These are phyloP conservation scores for Cinara cedri DNA, from an alignment of 2,888 invertebrate genomes.

Conservation along the genomic window DNA sequence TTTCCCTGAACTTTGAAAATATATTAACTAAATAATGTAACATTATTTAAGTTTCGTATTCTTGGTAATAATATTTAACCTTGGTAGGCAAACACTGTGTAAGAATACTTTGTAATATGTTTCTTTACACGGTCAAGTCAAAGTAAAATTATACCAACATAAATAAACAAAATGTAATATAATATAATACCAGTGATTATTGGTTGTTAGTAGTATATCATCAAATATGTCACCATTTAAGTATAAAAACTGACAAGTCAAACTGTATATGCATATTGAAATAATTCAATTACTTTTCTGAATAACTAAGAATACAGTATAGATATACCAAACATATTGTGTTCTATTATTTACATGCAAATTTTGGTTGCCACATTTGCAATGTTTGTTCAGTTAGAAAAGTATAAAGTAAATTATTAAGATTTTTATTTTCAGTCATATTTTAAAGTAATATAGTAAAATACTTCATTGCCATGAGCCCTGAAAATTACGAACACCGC, in stretches of 20 bases:
- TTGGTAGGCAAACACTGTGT: too few species aligned
- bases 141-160: neutral
- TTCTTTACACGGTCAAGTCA: neutral
- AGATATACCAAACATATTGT: neutral
- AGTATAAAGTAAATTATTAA: neutral
- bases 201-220: neutral
- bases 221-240: neutral
- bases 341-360: neutral
- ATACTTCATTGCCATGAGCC: neutral
- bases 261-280: too few species aligned
- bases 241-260: neutral
- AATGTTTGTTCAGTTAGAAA: neutral
- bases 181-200: neutral
- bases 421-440: neutral
- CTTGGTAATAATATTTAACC: too few species aligned
- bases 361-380: neutral
- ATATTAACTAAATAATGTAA: too few species aligned
- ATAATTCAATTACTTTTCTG: neutral
- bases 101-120: too few species aligned
- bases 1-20: too few species aligned
- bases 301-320: neutral
- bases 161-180: neutral
- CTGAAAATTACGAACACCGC: slow-evolving; percentile 25
- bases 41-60: too few species aligned
- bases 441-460: neutral